Evolutionary conservation across 2,113 vertebrate genomes (phyloP).

Genomic region (Antechinus stuartii): DNA sequence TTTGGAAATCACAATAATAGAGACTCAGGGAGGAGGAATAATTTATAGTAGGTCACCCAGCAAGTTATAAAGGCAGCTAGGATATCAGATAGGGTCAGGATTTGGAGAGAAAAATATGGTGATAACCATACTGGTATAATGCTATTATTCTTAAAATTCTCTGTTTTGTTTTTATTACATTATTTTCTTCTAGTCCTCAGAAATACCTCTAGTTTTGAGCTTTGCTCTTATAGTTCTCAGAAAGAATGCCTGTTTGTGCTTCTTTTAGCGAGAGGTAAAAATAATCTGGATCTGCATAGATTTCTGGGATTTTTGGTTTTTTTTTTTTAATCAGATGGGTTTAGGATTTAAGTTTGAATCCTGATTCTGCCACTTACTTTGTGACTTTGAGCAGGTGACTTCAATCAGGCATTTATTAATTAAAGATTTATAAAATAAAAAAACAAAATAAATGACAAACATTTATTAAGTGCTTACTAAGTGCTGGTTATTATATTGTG

Average conservation of each 20-base stretch:
- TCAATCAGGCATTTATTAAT: background rate
- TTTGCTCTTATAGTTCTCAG: background rate
- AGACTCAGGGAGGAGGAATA: background rate
- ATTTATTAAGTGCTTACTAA: background rate
- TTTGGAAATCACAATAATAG: background rate
- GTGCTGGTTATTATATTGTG: background rate
- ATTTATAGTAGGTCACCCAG: background rate
- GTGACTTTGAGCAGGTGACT: background rate
- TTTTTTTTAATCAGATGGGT: no score
- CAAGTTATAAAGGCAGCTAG: no score
- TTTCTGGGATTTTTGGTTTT: background rate
- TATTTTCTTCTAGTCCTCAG: conserved; percentile 25
- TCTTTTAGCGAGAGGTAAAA: background rate
- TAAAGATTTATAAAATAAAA: no score
- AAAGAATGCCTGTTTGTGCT: background rate
- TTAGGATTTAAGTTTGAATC: background rate
- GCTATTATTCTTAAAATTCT: background rate
- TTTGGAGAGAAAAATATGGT: background rate
- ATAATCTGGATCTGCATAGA: background rate
- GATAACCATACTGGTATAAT: background rate
- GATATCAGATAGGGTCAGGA: background rate
- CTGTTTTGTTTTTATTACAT: conserved; percentile 26
- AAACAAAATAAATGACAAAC: no score
- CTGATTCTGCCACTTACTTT: background rate
- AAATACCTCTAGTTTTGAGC: background rate